Percentiles rank a stretch among this genome's conserved stretches.
Conservation (phyloP, 2,888 invertebrate species). For the Ormyrus rosae region DNA sequence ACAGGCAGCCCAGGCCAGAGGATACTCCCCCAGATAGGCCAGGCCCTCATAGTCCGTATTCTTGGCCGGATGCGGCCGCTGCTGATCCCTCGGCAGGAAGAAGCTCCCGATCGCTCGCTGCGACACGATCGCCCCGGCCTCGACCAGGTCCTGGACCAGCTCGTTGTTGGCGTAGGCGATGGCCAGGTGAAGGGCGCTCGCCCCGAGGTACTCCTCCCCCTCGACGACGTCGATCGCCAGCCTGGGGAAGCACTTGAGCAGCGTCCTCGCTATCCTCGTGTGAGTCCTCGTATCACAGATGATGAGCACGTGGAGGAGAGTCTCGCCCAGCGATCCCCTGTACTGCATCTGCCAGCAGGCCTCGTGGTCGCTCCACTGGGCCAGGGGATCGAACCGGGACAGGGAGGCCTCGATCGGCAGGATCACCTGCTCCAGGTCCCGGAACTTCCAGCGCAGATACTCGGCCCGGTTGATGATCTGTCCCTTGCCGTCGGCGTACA, state of each 20-base stretch:
- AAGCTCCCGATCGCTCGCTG: conserved; percentile 97
- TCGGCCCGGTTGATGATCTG: conserved; percentile 91
- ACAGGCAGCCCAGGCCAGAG: conserved; percentile 98
- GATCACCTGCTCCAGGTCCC: conserved; percentile 88
- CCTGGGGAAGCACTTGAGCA: conserved; percentile 94
- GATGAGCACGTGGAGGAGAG: conserved; percentile 94
- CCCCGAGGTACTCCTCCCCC: conserved; percentile 97
- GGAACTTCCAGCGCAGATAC: conserved; percentile 92
- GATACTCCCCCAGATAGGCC: conserved; percentile 98
- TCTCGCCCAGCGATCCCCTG: conserved; percentile 96
- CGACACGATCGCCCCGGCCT: conserved; percentile 93
- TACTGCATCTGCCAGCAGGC: conserved; percentile 99
- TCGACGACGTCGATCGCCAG: conserved; percentile 93
- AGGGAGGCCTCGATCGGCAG: conserved; percentile 91
- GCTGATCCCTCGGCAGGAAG: conserved; percentile 96
- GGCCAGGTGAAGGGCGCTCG: conserved; percentile 95
- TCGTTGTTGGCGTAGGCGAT: conserved; percentile 98
- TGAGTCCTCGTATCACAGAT: conserved; percentile 94
- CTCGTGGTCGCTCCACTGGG: conserved; percentile 92
- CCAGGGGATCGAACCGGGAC: conserved; percentile 90
- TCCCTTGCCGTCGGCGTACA: conserved; percentile 91
- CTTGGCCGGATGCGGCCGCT: conserved; percentile 85
- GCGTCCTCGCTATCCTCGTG: conserved; percentile 89
- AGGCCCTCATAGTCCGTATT: conserved; percentile 96
- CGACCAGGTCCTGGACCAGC: conserved; percentile 93